Conservation (phyloP, 2,888 invertebrate species). For the Crossocerus cetratus region DNA sequence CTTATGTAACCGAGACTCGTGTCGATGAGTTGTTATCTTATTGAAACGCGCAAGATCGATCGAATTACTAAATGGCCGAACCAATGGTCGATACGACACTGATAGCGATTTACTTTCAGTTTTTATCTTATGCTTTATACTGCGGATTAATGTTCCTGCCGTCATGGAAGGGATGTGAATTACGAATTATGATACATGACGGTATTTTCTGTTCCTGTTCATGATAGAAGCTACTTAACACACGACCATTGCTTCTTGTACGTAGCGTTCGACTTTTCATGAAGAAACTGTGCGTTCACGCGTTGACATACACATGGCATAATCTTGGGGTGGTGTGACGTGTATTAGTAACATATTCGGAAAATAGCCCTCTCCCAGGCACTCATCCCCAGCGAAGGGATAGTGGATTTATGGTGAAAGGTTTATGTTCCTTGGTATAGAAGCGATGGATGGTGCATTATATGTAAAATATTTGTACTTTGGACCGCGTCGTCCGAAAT, state of each 20-base stretch:
- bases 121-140: slow-evolving; percentile 41
- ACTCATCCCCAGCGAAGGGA: slow-evolving; percentile 73
- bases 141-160: slow-evolving; percentile 59
- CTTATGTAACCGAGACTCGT: slow-evolving; percentile 18
- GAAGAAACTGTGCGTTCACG: slow-evolving; percentile 46
- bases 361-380: slow-evolving; percentile 72
- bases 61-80: slow-evolving; percentile 17
- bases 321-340: slow-evolving; percentile 32
- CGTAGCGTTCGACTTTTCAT: slow-evolving; percentile 46
- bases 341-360: slow-evolving; percentile 49
- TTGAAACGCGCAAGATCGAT: slow-evolving; percentile 11
- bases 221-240: slow-evolving; percentile 42
- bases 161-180: slow-evolving; percentile 40
- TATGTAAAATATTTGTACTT: slow-evolving; percentile 36
- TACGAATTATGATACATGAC: slow-evolving; percentile 45
- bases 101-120: slow-evolving; percentile 34
- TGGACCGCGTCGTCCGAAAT: neutral
- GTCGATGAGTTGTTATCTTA: slow-evolving; percentile 4
- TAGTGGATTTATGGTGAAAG: slow-evolving; percentile 75
- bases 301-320: slow-evolving; percentile 27
- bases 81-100: slow-evolving; percentile 35
- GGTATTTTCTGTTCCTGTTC: slow-evolving; percentile 55
- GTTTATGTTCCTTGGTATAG: slow-evolving; percentile 63
- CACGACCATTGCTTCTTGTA: slow-evolving; percentile 37
- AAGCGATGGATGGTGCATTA: slow-evolving; percentile 31